Evolutionary conservation across 2,888 invertebrate genomes (phyloP), one percentile per base, ranked within the genome.

Genomic region (Lysandra bellargus): DNA sequence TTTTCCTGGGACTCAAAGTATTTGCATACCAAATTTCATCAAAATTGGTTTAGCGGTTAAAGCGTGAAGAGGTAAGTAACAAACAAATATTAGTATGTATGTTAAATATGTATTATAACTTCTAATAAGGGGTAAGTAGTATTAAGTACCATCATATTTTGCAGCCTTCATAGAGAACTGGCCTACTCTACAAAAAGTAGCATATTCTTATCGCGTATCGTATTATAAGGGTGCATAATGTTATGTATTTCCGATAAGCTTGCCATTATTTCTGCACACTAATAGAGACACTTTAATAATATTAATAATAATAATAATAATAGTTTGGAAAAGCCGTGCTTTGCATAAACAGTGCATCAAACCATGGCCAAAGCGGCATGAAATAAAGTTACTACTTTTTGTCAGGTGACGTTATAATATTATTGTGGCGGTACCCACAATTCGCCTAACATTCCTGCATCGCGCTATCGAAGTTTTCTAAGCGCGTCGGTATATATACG

Each of bases 191-290:
- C 12, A 30, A 64, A 64, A 3, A 2, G 64, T 30, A 12, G 30
- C 30, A 64, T 64, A 64, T 64, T 64, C 61, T 64, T 9, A 23
- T 30, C 30, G 64, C 64, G 64, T 30, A 30, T 12, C 30, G 7
- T 64, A 64, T 64, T 64, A 64, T 64, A 30, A 12, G 64, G 64
- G 12, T 64, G 64, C 64, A 64, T 64, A 64, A 64, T 64, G 64
- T 64, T 64, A 64, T 64, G 64, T 64, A 12, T 64, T 64, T 64
- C 64, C 64, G 30, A 64, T 64, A 64, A 12, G 64, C 64, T 23
- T 30, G 30, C 3, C 30, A 9, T 23, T 30, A 12, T 64, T 64
- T 3, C 6, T 30, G 30, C 30, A 30, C 23, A 30, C 30, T 64
- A 64, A 64, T 30, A 64, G 7, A n/a, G 9, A 30, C 6, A 64